Conservation (phyloP, 2,113 vertebrate genomes). For the Paedocypris sp. region DNA sequence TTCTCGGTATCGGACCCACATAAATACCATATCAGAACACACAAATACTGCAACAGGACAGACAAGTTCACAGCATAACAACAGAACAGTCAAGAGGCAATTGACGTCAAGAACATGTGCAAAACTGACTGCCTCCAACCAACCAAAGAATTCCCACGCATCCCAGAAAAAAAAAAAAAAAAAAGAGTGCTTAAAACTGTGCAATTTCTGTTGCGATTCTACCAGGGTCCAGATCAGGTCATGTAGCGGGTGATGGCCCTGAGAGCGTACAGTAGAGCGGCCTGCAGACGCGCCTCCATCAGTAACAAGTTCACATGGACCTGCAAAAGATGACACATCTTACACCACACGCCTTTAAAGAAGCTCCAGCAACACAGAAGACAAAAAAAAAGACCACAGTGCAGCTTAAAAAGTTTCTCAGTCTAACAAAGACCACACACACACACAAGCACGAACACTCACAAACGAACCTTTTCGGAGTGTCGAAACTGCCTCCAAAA, state of each 20-base stretch:
- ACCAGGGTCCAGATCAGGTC: conserved; percentile 45
- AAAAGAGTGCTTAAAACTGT: conserved; percentile 19
- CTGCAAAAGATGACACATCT: conserved; percentile 42
- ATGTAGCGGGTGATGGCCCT: conserved; percentile 71
- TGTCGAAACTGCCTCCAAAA: conserved; percentile 93
- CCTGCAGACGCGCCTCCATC: conserved; percentile 88
- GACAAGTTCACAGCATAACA: conserved; percentile 43
- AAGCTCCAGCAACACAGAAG: no score
- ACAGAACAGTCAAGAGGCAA: conserved; percentile 19
- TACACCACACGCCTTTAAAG: background rate
- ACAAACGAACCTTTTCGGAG: conserved; percentile 84
- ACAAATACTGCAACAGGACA: conserved; percentile 48
- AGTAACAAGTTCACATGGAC: conserved; percentile 86
- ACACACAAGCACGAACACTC: background rate
- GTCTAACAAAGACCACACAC: no score
- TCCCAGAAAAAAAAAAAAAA: background rate
- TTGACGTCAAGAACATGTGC: background rate
- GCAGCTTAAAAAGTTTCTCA: no score
- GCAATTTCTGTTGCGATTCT: background rate
- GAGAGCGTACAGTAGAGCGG: conserved; percentile 81
- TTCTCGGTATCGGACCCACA: conserved; percentile 13
- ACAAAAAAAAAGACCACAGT: no score
- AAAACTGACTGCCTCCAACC: conserved; percentile 1
- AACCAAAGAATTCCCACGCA: background rate
- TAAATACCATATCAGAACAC: conserved; percentile 27